Evolutionary conservation across 2,797 vertebrate genomes (phyloP).

Genomic region (Hemitrygon akajei): DNA sequence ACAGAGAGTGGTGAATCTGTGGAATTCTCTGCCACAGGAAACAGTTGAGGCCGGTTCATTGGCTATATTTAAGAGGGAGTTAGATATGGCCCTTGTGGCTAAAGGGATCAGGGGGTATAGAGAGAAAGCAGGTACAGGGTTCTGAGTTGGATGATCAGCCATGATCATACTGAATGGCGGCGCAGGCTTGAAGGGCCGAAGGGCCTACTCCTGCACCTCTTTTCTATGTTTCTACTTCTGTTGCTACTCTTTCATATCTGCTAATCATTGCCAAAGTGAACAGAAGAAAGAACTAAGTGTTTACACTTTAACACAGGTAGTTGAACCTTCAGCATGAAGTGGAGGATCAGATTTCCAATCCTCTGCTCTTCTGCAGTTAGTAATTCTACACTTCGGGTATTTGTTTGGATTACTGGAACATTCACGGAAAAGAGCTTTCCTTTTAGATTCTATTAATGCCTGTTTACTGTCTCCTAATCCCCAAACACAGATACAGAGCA

Average conservation of each 20-base stretch:
- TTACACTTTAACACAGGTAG: conserved; percentile 13
- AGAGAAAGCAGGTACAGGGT: too few relatives aligned
- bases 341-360: neutral
- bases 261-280: conserved; percentile 8
- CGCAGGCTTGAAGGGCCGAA: too few relatives aligned
- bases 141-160: too few relatives aligned
- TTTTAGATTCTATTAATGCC: neutral
- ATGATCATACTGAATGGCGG: too few relatives aligned
- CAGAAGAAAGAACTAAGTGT: neutral
- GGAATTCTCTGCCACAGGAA: too few relatives aligned
- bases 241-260: neutral
- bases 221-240: too few relatives aligned
- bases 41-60: too few relatives aligned
- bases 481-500: neutral
- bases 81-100: too few relatives aligned
- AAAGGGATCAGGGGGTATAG: too few relatives aligned
- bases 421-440: neutral
- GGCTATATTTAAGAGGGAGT: too few relatives aligned
- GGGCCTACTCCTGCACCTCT: too few relatives aligned
- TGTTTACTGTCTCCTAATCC: neutral
- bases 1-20: too few relatives aligned
- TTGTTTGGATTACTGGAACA: neutral
- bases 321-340: neutral
- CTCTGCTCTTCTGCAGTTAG: neutral
- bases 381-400: conserved; percentile 6